These are phyloP conservation scores for Lates calcarifer DNA, from an alignment of 2,113 vertebrate genomes.

Conservation along the genomic window DNA sequence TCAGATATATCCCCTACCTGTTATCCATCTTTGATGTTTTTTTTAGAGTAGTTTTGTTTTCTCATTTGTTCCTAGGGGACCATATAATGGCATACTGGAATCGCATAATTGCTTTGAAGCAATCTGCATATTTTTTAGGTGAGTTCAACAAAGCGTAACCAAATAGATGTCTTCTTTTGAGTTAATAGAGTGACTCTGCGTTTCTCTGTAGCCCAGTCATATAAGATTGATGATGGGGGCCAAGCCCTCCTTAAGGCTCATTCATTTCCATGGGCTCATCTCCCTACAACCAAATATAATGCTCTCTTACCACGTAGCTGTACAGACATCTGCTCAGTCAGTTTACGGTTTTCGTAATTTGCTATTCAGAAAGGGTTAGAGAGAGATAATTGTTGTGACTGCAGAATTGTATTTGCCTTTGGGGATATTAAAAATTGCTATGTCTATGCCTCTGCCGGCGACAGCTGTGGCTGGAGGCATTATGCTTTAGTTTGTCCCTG, in stretches of 20 bases:
- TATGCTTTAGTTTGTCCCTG: no score
- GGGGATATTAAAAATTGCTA: conserved; percentile 35
- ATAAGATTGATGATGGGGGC: conserved; percentile 76
- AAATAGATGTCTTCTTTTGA: conserved; percentile 73
- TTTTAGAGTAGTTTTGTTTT: conserved; percentile 18
- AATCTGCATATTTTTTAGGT: conserved; percentile 57
- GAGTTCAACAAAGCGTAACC: conserved; percentile 59
- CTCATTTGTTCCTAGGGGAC: conserved; percentile 40
- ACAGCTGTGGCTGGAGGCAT: no score
- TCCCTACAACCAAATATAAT: conserved; percentile 71
- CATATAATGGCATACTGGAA: conserved; percentile 41
- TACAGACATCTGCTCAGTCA: conserved; percentile 45
- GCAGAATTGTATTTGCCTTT: conserved; percentile 11
- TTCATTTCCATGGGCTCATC: conserved; percentile 76
- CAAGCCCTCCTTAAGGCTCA: conserved; percentile 72
- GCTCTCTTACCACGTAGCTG: conserved; percentile 20
- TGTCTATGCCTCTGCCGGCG: no score
- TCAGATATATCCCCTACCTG: conserved; percentile 17
- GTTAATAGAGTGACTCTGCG: conserved; percentile 73
- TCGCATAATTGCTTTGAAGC: conserved; percentile 62
- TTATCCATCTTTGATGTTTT: conserved; percentile 33
- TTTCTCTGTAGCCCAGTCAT: conserved; percentile 61
- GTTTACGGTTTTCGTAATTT: conserved; percentile 52
- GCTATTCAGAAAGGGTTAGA: conserved; percentile 44
- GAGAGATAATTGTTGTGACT: conserved; percentile 25